These are phyloP conservation scores for Strigops habroptila DNA, from an alignment of 2,113 vertebrate genomes.

Conservation along the genomic window DNA sequence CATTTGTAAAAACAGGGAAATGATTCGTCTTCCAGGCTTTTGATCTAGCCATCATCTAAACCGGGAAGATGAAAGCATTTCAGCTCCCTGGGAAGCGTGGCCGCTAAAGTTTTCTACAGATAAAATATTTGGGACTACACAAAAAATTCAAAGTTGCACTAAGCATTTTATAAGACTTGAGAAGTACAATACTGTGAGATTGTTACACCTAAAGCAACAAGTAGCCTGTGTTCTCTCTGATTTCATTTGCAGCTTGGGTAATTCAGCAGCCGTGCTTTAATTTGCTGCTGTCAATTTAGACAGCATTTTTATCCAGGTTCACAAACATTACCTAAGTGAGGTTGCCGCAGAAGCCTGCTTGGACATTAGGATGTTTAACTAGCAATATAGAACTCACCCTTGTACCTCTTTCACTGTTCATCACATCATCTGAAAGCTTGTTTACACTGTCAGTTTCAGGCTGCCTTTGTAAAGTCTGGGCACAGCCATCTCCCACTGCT, in stretches of 20 bases:
- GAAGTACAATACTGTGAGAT: not conserved
- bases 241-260: not conserved
- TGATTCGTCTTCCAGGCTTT: not conserved
- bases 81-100: not conserved
- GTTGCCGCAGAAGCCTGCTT: not conserved
- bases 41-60: not conserved
- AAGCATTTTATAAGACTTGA: not conserved
- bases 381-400: not conserved
- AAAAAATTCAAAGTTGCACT: not conserved
- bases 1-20: not conserved
- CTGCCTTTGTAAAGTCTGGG: not conserved
- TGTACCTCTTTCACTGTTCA: not conserved
- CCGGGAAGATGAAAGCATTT: not conserved
- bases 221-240: not conserved
- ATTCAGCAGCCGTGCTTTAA: not conserved
- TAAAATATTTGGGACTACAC: not conserved
- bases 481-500: not conserved
- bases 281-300: not conserved
- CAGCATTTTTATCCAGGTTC: not conserved
- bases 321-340: not conserved
- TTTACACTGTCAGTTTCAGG: not conserved
- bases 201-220: not conserved
- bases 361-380: not conserved
- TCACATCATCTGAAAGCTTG: not conserved
- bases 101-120: not conserved